Percentiles rank a stretch among this genome's conserved stretches.
Conservation (phyloP, 2,888 invertebrate genomes). For the Cerceris rybyensis region DNA sequence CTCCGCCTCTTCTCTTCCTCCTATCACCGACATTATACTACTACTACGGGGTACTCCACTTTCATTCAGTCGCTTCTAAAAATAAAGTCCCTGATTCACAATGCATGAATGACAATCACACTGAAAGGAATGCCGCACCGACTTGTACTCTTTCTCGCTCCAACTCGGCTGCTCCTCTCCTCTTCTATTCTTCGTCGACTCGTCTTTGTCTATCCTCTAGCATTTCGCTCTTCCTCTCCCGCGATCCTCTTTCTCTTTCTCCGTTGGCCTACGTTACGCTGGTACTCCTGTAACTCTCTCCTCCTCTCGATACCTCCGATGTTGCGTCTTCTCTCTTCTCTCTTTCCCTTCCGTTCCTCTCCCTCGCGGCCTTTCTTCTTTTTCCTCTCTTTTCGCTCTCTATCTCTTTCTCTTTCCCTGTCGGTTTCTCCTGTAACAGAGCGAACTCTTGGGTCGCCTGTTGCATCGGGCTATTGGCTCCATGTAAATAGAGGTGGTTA, state of each 20-base stretch:
- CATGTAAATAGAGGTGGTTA: conserved; percentile 53
- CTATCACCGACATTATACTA: conserved; percentile 62
- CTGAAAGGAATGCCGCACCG: conserved; percentile 65
- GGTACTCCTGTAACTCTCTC: conserved; percentile 34
- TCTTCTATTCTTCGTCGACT: conserved; percentile 16
- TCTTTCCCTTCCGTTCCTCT: conserved; percentile 17
- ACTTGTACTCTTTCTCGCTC: conserved; percentile 56
- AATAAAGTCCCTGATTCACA: conserved; percentile 80
- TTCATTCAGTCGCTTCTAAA: conserved; percentile 80
- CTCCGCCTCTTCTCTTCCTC: conserved; percentile 45
- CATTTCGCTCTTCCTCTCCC: neutral
- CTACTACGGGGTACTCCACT: conserved; percentile 77
- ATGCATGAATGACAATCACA: conserved; percentile 79
- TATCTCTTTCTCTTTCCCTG: conserved; percentile 28
- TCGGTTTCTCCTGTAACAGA: conserved; percentile 48
- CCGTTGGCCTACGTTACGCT: conserved; percentile 13
- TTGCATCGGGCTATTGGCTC: conserved; percentile 57
- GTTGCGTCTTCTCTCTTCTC: conserved; percentile 34
- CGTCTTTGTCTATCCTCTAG: conserved; percentile 8
- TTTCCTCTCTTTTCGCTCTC: conserved; percentile 20
- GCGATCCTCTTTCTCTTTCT: conserved; percentile 1
- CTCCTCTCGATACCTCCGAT: conserved; percentile 35
- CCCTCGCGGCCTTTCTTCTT: conserved; percentile 32
- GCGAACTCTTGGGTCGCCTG: conserved; percentile 60
- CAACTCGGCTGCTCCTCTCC: conserved; percentile 4